Evolutionary conservation across 2,888 invertebrate species (phyloP), one percentile per base, ranked within the genome.

Genomic region (Blastobasis adustella): DNA sequence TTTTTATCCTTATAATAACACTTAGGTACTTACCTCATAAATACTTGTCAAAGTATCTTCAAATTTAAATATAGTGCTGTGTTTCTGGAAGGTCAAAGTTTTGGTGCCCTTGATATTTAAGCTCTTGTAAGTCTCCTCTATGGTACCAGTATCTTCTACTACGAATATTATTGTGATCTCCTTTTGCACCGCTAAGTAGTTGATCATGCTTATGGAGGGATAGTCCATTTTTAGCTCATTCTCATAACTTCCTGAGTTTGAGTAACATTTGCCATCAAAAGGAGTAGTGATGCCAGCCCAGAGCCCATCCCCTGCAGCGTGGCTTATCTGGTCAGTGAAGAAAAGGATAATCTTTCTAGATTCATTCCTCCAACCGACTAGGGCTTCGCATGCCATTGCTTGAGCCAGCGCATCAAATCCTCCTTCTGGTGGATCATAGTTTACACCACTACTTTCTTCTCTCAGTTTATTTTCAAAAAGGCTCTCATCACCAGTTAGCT

Each of bases 401-500:
- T 97, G 97, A 89, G 97, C 94, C 37, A 97, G 89, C 4, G 95
- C 97, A 73, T 97, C 97, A 48, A 97, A 91, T 0, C 96, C 95
- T 6, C 96, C 96, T 81, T 97, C 96, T 0, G 94, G 95, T 1
- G 77, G 66, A 68, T 95, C 95, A 51, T 92, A 69, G 75, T 92
- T 92, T 1, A 72, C 74, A 1, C 91, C 91, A 37, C 84, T 71
- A 5, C 71, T 59, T 0, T 87, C 84, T 0, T 67, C 58, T 0
- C 78, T 76, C 1, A 93, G 79, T 47, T 73, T 62, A 0, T 63
- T 54, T 59, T 80, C 64, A 61, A 91, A 91, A 43, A 56, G 64
- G 1, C 71, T 59, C 4, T 90, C 86, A 57, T 94, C 82, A 5
- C 80, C 75, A 7, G 90, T 92, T 49, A 96, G 76, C 39, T 89